These are phyloP conservation scores for Sabellastarte sp. DNA, from an alignment of 2,888 invertebrate genomes.

Conservation along the genomic window DNA sequence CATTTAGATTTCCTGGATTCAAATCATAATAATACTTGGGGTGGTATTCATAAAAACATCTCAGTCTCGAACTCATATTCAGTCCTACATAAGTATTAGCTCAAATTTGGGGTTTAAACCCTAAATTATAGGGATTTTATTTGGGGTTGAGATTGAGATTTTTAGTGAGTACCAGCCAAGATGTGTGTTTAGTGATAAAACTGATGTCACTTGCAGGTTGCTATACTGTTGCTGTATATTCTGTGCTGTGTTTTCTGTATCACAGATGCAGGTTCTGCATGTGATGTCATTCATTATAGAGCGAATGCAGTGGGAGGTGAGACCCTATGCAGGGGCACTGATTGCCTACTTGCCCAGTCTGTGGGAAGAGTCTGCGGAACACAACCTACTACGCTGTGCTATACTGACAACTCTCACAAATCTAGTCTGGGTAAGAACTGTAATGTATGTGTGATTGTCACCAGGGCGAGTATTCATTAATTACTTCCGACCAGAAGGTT, in stretches of 20 bases:
- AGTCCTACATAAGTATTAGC: too few relatives aligned
- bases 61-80: too few relatives aligned
- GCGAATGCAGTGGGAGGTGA: constrained; percentile 75
- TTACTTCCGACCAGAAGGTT: too few relatives aligned
- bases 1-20: too few relatives aligned
- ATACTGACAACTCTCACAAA: constrained; percentile 84
- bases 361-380: constrained; percentile 84
- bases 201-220: not conserved
- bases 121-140: too few relatives aligned
- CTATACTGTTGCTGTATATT: not conserved
- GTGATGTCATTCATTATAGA: constrained; percentile 88
- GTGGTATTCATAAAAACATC: too few relatives aligned
- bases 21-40: too few relatives aligned
- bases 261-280: constrained; percentile 83
- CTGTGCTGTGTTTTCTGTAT: not conserved
- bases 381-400: constrained; percentile 87
- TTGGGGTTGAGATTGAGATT: too few relatives aligned
- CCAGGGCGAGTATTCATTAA: too few relatives aligned
- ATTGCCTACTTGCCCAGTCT: constrained; percentile 81
- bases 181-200: not conserved
- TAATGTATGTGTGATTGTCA: too few relatives aligned
- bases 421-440: constrained; percentile 72
- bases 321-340: constrained; percentile 70
- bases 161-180: too few relatives aligned
- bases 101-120: too few relatives aligned